phyloP scores from a whole-genome alignment of 2,113 vertebrate genomes.

The Zosterops japonicus region DNA sequence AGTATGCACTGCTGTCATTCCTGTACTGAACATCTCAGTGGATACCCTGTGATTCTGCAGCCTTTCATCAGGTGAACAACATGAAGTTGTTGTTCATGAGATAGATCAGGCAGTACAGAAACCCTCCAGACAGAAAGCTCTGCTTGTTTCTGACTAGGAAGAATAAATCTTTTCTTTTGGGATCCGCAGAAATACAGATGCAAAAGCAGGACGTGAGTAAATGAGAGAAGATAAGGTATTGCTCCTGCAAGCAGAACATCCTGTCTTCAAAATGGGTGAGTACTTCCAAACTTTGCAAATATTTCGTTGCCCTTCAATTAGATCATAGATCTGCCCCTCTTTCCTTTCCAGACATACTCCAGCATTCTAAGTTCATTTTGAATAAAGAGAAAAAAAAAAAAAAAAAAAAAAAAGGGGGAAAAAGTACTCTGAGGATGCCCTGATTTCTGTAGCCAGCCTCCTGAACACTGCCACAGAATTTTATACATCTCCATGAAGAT shows the following conservation, averaged over 20 bases:
- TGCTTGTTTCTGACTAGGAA: not conserved
- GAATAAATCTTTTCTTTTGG: constrained; percentile 34
- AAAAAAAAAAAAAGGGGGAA: not conserved
- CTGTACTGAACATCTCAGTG: not conserved
- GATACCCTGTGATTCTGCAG: not conserved
- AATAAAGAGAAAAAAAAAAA: not conserved
- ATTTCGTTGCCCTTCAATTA: not conserved
- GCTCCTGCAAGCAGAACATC: constrained; percentile 2
- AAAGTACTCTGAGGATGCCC: not conserved
- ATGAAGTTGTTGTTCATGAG: not conserved
- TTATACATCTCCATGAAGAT: not conserved
- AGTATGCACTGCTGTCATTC: not conserved
- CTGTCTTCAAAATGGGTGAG: constrained; percentile 14
- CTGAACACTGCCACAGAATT: not conserved
- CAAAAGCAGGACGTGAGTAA: not conserved
- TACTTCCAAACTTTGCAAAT: constrained; percentile 19
- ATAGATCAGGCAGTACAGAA: not conserved
- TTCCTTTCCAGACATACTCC: not conserved
- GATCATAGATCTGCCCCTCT: not conserved
- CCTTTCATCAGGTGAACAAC: not conserved
- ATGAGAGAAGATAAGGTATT: constrained; percentile 18
- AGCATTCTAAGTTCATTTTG: not conserved
- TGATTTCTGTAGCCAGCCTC: not conserved
- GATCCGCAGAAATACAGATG: constrained; percentile 29
- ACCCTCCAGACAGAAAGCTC: not conserved